These are phyloP conservation scores for Colletes collaris DNA, from an alignment of 2,888 invertebrate genomes.

Conservation along the genomic window DNA sequence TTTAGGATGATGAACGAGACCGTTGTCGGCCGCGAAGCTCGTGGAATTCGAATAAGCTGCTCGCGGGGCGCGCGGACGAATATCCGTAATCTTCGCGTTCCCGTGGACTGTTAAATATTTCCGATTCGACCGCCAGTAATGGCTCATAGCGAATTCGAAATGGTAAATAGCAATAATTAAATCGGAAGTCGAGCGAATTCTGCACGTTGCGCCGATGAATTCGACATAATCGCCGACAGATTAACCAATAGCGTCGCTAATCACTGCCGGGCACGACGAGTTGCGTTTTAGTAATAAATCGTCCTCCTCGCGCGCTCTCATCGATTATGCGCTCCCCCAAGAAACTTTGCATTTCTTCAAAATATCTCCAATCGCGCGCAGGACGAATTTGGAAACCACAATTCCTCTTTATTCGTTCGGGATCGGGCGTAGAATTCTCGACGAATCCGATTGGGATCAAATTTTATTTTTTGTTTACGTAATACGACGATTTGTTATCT, in stretches of 20 bases:
- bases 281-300: conserved; percentile 67
- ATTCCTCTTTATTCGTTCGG: too few relatives aligned
- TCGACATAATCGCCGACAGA: conserved; percentile 72
- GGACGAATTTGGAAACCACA: too few relatives aligned
- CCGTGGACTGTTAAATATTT: conserved; percentile 56
- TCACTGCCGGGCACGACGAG: conserved; percentile 64
- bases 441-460: too few relatives aligned
- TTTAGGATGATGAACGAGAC: not conserved
- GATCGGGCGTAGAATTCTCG: too few relatives aligned
- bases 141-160: conserved; percentile 69
- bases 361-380: not conserved
- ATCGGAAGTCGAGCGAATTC: conserved; percentile 73
- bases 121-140: conserved; percentile 62
- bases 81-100: conserved; percentile 52
- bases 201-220: conserved; percentile 70
- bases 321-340: conserved; percentile 34
- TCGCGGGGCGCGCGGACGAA: conserved; percentile 28
- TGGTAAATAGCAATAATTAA: conserved; percentile 74
- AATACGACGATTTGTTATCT: too few relatives aligned
- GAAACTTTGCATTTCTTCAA: conserved; percentile 11
- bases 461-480: too few relatives aligned
- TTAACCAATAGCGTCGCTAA: conserved; percentile 72
- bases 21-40: not conserved
- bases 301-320: conserved; percentile 16
- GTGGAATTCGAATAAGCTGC: conserved; percentile 16